Conservation (phyloP, 1,140 invertebrate genomes). For the Lasioglossum baleicum region DNA sequence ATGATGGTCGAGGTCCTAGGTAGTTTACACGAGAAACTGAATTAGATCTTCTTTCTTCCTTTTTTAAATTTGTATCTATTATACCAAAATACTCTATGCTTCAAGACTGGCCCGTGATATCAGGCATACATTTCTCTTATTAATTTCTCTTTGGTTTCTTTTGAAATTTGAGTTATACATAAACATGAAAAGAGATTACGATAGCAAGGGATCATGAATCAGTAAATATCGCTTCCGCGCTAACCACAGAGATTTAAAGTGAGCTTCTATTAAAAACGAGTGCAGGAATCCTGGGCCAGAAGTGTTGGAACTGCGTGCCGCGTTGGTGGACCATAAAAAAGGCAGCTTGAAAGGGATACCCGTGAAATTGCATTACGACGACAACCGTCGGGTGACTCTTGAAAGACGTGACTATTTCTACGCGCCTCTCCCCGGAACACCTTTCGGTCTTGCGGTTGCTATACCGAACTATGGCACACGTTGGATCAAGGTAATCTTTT, state of each 20-base stretch:
- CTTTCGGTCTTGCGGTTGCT: conserved; percentile 91
- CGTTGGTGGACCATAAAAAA: conserved; percentile 86
- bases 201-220: too few species aligned
- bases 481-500: conserved; percentile 83
- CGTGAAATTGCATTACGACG: conserved; percentile 90
- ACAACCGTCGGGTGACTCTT: conserved; percentile 90
- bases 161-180: too few species aligned
- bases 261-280: conserved; percentile 37
- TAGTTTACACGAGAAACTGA: conserved; percentile 34
- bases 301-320: conserved; percentile 83
- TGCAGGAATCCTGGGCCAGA: conserved; percentile 75
- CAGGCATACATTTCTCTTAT: too few species aligned
- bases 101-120: too few species aligned
- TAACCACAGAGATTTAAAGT: too few species aligned
- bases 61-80: too few species aligned
- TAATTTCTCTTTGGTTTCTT: too few species aligned
- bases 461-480: conserved; percentile 89
- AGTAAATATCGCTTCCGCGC: conserved; percentile 11
- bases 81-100: too few species aligned
- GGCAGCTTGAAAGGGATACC: conserved; percentile 84
- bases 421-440: conserved; percentile 88
- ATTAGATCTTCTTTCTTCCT: too few species aligned
- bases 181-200: too few species aligned
- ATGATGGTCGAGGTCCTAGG: conserved; percentile 83
- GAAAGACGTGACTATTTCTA: conserved; percentile 93